A percentile compares a stretch with the other conserved stretches of the same genome.
Conservation (phyloP, 2,797 vertebrate species). For the Rhabdophis nuchalis region DNA sequence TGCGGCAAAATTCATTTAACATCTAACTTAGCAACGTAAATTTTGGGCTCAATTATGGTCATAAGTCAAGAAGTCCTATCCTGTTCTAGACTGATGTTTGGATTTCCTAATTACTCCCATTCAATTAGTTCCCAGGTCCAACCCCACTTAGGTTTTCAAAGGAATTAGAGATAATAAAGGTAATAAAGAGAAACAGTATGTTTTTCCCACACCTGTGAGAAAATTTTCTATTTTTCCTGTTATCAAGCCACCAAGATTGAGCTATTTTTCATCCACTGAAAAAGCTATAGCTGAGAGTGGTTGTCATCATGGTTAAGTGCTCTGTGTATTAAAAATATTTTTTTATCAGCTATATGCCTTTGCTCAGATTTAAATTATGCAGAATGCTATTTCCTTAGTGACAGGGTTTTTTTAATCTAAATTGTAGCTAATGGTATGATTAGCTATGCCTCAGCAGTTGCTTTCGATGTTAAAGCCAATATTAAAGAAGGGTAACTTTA, state of each 20-base stretch:
- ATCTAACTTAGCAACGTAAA: background rate
- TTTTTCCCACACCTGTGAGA: background rate
- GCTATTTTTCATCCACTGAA: background rate
- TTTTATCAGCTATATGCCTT: background rate
- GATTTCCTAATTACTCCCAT: background rate
- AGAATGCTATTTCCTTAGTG: background rate
- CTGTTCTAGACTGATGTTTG: background rate
- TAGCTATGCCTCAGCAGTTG: background rate
- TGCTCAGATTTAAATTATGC: background rate
- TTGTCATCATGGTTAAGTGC: background rate
- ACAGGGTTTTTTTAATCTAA: background rate
- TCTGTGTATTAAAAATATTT: background rate
- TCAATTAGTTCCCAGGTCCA: background rate
- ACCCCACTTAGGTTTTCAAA: background rate
- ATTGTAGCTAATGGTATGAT: background rate
- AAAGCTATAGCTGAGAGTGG: background rate
- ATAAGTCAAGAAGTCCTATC: background rate
- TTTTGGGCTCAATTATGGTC: background rate
- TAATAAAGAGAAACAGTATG: background rate
- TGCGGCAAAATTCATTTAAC: background rate
- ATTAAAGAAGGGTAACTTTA: background rate
- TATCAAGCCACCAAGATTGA: background rate
- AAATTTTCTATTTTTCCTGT: background rate
- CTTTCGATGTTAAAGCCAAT: background rate
- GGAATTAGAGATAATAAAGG: background rate